Evolutionary conservation across 2,113 vertebrate species (phyloP), one percentile per base, ranked within the genome.

Genomic region (Oncorhynchus mykiss): DNA sequence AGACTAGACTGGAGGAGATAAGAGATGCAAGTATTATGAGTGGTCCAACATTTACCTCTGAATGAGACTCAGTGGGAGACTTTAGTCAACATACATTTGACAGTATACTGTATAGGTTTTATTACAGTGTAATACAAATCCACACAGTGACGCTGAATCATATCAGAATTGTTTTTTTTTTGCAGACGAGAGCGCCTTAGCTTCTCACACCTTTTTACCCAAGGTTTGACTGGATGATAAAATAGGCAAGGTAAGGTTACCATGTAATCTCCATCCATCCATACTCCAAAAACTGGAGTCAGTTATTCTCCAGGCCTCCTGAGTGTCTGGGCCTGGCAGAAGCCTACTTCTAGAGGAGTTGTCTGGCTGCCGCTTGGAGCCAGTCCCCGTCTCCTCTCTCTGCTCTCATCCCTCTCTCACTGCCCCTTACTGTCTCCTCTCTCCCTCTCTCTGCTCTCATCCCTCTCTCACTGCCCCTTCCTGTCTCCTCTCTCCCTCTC

Each of bases 321-420:
- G 78, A 25, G 77, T 85, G 86, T 91, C 90, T 91, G 88, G 82
- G 57, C 69, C 80, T 12, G 25, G 24, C 65, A 67, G 3, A 80
- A 89, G 87, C 48, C 84, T 51, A 74, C 86, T 87, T 79, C 74
- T 77, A 82, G 81, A 88, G 79, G 80, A 86, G 79, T 83, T 82
- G 89, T 90, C 85, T 88, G 78, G 86, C 90, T 87, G 88, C 88
- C 89, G 79, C 86, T 82, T 90, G 91, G 91, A 92, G 91, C 89
- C 91, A 85, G 85, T 81, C 83, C 72, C 68, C 62, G 78, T 74
- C 81, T 86, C 86, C 72, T 78, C 27, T 27, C 27, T 27, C 27
- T 27, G 27, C 27, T 27, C 27, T 27, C 27, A 27, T 27, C 27
- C 27, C 27, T 27, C 27, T 27, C 27, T 27, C 27, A 27, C 27